Conservation (phyloP, 2,113 vertebrate genomes). For the Plecturocebus donacophilus region DNA sequence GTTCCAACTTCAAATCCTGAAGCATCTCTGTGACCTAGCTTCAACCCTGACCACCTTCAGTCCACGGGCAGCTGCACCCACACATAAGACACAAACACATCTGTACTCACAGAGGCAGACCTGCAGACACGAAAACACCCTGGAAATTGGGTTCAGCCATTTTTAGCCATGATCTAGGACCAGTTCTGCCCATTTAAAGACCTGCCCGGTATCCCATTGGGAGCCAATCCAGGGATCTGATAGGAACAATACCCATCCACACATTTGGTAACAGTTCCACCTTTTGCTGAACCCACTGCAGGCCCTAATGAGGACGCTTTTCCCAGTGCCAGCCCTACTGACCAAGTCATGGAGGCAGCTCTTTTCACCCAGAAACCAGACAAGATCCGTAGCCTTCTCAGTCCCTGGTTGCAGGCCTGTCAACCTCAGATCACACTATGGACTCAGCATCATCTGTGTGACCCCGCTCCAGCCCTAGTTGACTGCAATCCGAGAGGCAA, state of each 20-base stretch:
- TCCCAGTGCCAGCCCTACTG: neutral
- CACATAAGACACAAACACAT: neutral
- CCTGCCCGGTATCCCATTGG: neutral
- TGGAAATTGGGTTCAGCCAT: neutral
- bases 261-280: neutral
- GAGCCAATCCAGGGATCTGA: neutral
- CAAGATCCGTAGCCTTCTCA: neutral
- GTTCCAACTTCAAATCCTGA: neutral
- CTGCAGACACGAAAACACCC: neutral
- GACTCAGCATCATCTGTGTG: neutral
- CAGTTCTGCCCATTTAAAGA: neutral
- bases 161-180: neutral
- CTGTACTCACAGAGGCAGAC: neutral
- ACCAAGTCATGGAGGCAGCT: neutral
- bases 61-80: neutral
- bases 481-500: neutral
- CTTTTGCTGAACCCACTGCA: neutral
- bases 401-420: neutral
- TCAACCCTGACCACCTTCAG: neutral
- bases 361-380: neutral
- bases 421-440: neutral
- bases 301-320: neutral
- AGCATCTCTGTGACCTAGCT: neutral
- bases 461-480: neutral
- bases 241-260: neutral